These are phyloP conservation scores for Cairina moschata DNA, from an alignment of 2,113 vertebrate genomes.

Conservation along the genomic window DNA sequence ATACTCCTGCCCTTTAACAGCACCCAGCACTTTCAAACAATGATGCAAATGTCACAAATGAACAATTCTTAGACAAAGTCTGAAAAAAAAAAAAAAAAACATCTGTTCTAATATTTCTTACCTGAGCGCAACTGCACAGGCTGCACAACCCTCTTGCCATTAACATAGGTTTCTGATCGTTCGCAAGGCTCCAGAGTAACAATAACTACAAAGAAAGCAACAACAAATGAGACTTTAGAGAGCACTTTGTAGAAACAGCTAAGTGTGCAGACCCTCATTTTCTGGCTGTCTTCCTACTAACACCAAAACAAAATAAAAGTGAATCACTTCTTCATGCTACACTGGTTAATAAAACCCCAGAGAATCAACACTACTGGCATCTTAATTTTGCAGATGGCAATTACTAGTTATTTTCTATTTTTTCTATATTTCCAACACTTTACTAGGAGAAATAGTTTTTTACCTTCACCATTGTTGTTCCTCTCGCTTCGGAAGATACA, in stretches of 20 bases:
- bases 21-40: not conserved
- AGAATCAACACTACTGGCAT: not conserved
- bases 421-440: not conserved
- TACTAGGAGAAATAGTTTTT: not conserved
- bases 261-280: not conserved
- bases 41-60: accelerated
- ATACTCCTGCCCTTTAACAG: not conserved
- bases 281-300: not conserved
- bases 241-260: not conserved
- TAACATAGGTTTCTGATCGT: conserved; percentile 95
- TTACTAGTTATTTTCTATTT: not conserved
- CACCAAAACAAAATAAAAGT: not conserved
- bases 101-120: conserved; percentile 4
- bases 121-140: conserved; percentile 95
- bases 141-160: conserved; percentile 92
- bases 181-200: conserved; percentile 95
- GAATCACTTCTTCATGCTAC: not conserved
- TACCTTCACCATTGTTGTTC: conserved; percentile 89
- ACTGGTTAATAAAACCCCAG: not conserved
- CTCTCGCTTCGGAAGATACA: conserved; percentile 95
- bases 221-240: not conserved
- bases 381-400: not conserved
- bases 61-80: not conserved
- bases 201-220: conserved; percentile 82
- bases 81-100: no score